Conservation (phyloP, 2,888 invertebrate genomes). For the Agrochola lychnidis region DNA sequence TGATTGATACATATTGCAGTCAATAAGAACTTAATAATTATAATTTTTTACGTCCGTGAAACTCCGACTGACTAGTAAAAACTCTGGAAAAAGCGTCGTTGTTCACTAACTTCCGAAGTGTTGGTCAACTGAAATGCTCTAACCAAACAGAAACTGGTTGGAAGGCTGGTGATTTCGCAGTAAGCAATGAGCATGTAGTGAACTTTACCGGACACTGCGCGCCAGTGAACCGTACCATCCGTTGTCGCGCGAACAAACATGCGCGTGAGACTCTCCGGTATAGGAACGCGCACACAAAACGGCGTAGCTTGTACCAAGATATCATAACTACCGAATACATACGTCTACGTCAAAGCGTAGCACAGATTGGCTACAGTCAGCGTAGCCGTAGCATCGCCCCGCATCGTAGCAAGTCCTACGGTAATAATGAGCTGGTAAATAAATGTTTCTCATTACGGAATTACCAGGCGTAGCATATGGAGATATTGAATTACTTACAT, state of each 20-base stretch:
- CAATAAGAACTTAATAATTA: background rate
- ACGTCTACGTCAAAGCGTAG: constrained; percentile 43
- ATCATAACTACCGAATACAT: constrained; percentile 34
- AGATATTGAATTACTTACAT: background rate
- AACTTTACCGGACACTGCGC: constrained; percentile 78
- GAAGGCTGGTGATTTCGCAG: constrained; percentile 78
- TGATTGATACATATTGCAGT: background rate
- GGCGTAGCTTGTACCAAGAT: constrained; percentile 42
- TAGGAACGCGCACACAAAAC: constrained; percentile 71
- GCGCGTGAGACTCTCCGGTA: constrained; percentile 79
- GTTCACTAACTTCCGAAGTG: constrained; percentile 75
- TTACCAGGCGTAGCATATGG: background rate
- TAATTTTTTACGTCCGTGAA: background rate
- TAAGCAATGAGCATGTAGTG: constrained; percentile 78
- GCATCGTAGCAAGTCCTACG: constrained; percentile 33
- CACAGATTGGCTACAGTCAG: constrained; percentile 38
- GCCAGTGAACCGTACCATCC: constrained; percentile 78
- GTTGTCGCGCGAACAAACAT: constrained; percentile 79
- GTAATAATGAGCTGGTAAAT: constrained; percentile 2
- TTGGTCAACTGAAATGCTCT: constrained; percentile 61
- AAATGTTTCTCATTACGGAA: background rate
- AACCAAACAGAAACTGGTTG: constrained; percentile 72
- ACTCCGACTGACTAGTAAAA: background rate
- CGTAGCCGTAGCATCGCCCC: constrained; percentile 29
- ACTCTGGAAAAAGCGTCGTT: constrained; percentile 5